Conservation (phyloP, 2,888 invertebrate species). For the Heteromurus nitidus region DNA sequence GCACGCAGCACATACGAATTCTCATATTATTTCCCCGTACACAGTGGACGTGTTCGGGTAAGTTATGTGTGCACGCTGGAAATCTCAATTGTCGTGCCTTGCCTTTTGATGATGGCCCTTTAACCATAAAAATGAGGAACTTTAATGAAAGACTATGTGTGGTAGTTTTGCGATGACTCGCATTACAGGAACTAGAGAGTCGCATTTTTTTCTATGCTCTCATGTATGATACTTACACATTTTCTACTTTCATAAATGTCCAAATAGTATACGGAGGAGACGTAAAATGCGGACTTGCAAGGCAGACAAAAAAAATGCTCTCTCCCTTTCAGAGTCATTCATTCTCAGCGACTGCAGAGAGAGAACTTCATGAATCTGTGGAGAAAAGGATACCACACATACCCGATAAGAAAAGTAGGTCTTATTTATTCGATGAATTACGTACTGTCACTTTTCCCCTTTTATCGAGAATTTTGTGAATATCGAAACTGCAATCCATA, state of each 20-base stretch:
- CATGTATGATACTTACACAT: neutral
- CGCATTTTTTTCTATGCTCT: neutral
- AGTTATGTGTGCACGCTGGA: neutral
- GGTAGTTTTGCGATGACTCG: neutral
- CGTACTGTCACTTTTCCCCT: too few relatives aligned
- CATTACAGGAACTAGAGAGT: neutral
- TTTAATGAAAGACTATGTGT: neutral
- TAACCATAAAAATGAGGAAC: neutral
- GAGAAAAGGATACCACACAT: too few relatives aligned
- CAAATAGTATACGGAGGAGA: too few relatives aligned
- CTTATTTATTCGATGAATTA: too few relatives aligned
- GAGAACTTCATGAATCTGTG: too few relatives aligned
- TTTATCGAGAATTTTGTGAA: too few relatives aligned
- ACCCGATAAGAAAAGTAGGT: too few relatives aligned
- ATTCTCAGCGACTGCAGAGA: too few relatives aligned
- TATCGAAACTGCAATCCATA: too few relatives aligned
- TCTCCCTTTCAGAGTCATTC: too few relatives aligned
- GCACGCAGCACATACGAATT: conserved; percentile 5
- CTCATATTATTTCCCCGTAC: neutral
- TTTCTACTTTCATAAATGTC: neutral
- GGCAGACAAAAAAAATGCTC: too few relatives aligned
- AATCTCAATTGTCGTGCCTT: neutral
- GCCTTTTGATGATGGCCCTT: neutral
- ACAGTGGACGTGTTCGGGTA: neutral
- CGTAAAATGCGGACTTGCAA: too few relatives aligned